Evolutionary conservation across 1,140 invertebrate genomes (phyloP).

Genomic region (Cotesia vestalis): DNA sequence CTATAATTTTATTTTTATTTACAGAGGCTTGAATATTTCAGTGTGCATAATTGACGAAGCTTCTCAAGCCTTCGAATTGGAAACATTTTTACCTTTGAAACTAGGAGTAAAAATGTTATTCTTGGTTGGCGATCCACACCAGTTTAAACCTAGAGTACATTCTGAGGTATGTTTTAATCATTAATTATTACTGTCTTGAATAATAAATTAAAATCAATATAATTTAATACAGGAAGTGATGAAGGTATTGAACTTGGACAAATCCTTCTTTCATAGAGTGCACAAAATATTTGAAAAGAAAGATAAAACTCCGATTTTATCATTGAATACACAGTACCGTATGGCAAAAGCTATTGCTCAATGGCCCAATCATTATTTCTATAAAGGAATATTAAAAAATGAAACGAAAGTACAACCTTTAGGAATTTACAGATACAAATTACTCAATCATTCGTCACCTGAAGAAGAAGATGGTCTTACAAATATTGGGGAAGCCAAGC

Average conservation of each 20-base stretch:
- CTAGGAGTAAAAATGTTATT: conserved; percentile 78
- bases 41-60: conserved; percentile 93
- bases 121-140: conserved; percentile 88
- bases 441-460: conserved; percentile 66
- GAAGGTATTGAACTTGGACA: conserved; percentile 65
- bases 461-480: conserved; percentile 42
- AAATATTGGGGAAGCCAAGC: conserved; percentile 21
- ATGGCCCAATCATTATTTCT: conserved; percentile 84
- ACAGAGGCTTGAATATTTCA: conserved; percentile 67
- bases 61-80: conserved; percentile 84
- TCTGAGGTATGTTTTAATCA: conserved; percentile 49
- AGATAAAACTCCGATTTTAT: conserved; percentile 57
- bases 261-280: conserved; percentile 73
- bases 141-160: conserved; percentile 83
- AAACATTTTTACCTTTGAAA: conserved; percentile 82
- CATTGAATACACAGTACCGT: conserved; percentile 81
- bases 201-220: neutral
- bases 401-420: conserved; percentile 44
- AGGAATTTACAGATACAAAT: conserved; percentile 67
- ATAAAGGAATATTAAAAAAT: conserved; percentile 71
- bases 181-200: neutral
- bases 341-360: conserved; percentile 83
- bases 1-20: neutral
- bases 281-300: conserved; percentile 60
- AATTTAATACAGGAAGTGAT: conserved; percentile 67